These are phyloP conservation scores for Rhodeus uyekii DNA, from an alignment of 2,797 vertebrate species.

Conservation along the genomic window DNA sequence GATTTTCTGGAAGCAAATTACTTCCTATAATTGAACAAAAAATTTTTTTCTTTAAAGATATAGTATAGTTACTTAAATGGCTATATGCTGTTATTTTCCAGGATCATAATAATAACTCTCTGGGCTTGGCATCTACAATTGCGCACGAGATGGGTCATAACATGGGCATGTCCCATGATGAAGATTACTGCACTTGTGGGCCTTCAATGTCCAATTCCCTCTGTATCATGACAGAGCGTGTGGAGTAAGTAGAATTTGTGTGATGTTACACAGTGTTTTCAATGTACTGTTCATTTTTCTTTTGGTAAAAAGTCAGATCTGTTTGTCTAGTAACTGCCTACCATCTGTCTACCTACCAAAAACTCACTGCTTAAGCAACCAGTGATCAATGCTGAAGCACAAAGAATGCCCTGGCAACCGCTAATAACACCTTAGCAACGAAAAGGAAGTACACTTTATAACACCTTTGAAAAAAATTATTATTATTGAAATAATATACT, in stretches of 20 bases:
- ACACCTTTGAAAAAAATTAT: not conserved
- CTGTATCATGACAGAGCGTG: conserved; percentile 85
- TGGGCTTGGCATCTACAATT: conserved; percentile 86
- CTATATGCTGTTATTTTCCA: conserved; percentile 56
- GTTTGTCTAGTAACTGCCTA: not conserved
- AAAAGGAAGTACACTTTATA: not conserved
- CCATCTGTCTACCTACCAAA: not conserved
- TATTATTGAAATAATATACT: not conserved
- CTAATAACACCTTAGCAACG: not conserved
- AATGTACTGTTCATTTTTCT: not conserved
- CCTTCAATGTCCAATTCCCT: conserved; percentile 54
- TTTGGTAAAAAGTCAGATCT: not conserved
- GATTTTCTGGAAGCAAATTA: not conserved
- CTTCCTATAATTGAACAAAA: not conserved
- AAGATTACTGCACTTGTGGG: conserved; percentile 76
- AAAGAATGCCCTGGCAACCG: not conserved
- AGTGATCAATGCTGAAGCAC: not conserved
- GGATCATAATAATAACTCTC: conserved; percentile 81
- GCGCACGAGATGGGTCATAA: conserved; percentile 97
- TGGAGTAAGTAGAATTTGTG: conserved; percentile 70
- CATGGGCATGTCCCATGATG: conserved; percentile 89
- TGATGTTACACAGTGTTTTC: not conserved
- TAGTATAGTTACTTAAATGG: not conserved
- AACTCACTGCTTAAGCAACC: not conserved
- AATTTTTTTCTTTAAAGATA: not conserved